A percentile compares a stretch with the other conserved stretches of the same genome.
Evolutionary conservation across 2,797 vertebrate genomes (phyloP).

Genomic region (Danio albolineatus): DNA sequence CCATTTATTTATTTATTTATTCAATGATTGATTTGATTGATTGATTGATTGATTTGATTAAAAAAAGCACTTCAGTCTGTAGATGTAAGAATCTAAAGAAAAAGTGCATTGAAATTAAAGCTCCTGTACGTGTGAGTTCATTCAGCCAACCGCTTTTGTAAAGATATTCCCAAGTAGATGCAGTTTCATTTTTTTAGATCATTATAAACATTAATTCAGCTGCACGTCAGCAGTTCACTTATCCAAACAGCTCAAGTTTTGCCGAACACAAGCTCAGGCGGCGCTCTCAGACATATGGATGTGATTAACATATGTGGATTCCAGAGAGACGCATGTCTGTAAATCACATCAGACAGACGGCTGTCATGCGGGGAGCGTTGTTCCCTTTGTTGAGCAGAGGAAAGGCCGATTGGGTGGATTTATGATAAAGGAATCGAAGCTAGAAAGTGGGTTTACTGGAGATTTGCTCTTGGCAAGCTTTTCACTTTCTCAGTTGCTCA

Average conservation of each 20-base stretch:
- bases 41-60: too few relatives aligned
- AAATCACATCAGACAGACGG: conserved; percentile 29
- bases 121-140: not conserved
- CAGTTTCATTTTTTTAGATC: not conserved
- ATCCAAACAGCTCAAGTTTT: conserved; percentile 13
- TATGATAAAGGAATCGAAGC: conserved; percentile 23
- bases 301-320: conserved; percentile 70
- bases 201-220: not conserved
- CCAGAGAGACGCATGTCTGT: conserved; percentile 1
- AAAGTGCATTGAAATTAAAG: not conserved
- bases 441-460: conserved; percentile 23
- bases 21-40: too few relatives aligned
- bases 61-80: too few relatives aligned
- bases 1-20: too few relatives aligned
- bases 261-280: conserved; percentile 11
- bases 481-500: conserved; percentile 10
- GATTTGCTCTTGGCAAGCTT: conserved; percentile 13
- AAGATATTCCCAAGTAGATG: not conserved
- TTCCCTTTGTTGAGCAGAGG: conserved; percentile 43
- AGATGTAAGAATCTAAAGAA: too few relatives aligned
- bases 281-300: conserved; percentile 70
- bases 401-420: conserved; percentile 37
- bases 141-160: not conserved
- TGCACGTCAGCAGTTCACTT: not conserved
- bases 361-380: not conserved